phyloP scores from a whole-genome alignment of 2,797 vertebrate species.

The Poecilia wingei region DNA sequence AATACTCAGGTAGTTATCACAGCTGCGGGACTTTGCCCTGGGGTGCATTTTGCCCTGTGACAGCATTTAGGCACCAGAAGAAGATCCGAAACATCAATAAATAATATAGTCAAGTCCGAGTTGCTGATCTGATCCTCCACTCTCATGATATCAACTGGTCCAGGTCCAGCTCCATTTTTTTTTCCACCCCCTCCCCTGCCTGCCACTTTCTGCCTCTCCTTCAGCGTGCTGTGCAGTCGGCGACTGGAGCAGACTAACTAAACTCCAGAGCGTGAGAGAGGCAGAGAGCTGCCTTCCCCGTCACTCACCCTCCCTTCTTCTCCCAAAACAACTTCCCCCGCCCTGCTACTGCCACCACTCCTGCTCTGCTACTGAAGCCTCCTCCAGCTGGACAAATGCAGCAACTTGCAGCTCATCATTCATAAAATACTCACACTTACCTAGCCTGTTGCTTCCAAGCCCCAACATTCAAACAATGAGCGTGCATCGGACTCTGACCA shows the following conservation, averaged over 20 bases:
- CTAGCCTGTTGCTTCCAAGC: conserved; percentile 30
- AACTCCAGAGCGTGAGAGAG: conserved; percentile 81
- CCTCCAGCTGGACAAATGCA: conserved; percentile 81
- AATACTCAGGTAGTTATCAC: conserved; percentile 84
- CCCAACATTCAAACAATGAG: conserved; percentile 53
- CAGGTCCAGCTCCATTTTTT: conserved; percentile 37
- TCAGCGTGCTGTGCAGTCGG: conserved; percentile 53
- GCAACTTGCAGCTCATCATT: conserved; percentile 76
- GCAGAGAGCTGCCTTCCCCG: conserved; percentile 63
- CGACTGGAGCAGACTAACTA: conserved; percentile 76
- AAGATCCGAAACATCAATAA: conserved; percentile 40
- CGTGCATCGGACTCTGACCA: conserved; percentile 68
- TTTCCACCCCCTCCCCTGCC: conserved; percentile 26
- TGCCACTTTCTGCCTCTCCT: conserved; percentile 12
- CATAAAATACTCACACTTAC: conserved; percentile 65
- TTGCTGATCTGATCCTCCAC: conserved; percentile 46
- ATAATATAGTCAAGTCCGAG: conserved; percentile 46
- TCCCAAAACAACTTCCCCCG: conserved; percentile 64
- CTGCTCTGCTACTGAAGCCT: conserved; percentile 64
- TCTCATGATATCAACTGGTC: conserved; percentile 58
- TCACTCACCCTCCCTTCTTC: conserved; percentile 58
- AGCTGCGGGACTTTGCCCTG: conserved; percentile 81
- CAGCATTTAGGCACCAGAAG: conserved; percentile 64
- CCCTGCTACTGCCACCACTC: conserved; percentile 55
- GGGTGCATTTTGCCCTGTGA: conserved; percentile 82